Evolutionary conservation across 2,888 invertebrate genomes (phyloP).

Genomic region (Heliconius aoede): DNA sequence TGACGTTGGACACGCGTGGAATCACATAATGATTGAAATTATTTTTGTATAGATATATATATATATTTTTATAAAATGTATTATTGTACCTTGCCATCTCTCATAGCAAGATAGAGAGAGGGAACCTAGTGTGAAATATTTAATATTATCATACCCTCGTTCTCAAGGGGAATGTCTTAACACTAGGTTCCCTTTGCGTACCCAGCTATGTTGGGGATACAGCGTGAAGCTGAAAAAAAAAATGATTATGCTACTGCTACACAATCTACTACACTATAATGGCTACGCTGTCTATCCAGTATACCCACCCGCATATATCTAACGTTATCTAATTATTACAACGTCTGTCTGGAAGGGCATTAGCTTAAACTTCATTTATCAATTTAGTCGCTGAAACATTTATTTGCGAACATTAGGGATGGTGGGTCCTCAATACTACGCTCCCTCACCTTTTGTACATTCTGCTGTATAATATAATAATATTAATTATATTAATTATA

Average conservation of each 20-base stretch:
- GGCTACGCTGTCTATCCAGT: background rate
- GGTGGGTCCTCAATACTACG: too few relatives aligned
- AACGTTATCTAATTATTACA: slow-evolving; percentile 9
- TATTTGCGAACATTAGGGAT: background rate
- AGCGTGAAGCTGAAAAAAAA: too few relatives aligned
- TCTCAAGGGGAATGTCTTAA: too few relatives aligned
- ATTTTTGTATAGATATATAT: background rate
- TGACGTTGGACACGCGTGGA: slow-evolving; percentile 42
- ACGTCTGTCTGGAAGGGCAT: slow-evolving; percentile 16
- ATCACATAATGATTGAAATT: slow-evolving; percentile 15
- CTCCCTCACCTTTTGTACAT: too few relatives aligned
- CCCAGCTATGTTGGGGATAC: too few relatives aligned
- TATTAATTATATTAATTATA: too few relatives aligned
- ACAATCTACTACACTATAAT: background rate
- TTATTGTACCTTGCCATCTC: background rate
- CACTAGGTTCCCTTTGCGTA: too few relatives aligned
- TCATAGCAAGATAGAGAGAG: too few relatives aligned
- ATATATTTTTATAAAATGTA: background rate
- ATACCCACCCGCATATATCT: slow-evolving; percentile 17
- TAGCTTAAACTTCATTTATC: slow-evolving; percentile 11
- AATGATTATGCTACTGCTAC: background rate
- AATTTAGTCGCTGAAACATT: slow-evolving; percentile 14
- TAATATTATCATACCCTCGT: too few relatives aligned
- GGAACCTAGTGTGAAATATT: too few relatives aligned
- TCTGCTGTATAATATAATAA: too few relatives aligned